A percentile compares a stretch with the other conserved stretches of the same genome.
phyloP scores from a whole-genome alignment of 2,888 invertebrate genomes.

The Pyrgus malvae region DNA sequence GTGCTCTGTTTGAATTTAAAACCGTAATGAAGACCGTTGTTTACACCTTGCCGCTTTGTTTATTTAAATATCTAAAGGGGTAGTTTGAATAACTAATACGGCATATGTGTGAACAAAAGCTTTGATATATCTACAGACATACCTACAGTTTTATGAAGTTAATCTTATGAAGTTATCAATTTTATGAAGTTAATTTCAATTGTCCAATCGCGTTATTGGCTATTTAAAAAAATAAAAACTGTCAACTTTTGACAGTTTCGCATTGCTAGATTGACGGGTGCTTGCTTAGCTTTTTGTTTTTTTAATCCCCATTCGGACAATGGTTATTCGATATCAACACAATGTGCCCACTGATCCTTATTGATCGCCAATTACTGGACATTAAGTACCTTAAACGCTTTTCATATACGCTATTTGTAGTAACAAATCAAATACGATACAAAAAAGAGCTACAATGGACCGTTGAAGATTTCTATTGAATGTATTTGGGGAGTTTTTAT shows the following conservation, averaged over 20 bases:
- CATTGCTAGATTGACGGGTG: slow-evolving; percentile 61
- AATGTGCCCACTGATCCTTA: slow-evolving; percentile 82
- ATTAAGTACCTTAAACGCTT: slow-evolving; percentile 80
- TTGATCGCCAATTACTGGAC: slow-evolving; percentile 82
- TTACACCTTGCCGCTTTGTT: slow-evolving; percentile 59
- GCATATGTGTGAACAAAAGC: not conserved
- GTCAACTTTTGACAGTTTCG: slow-evolving; percentile 62
- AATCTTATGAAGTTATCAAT: not conserved
- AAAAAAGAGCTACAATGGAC: slow-evolving; percentile 64
- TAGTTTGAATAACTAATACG: not conserved
- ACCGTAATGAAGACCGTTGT: slow-evolving; percentile 50
- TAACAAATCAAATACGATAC: slow-evolving; percentile 75
- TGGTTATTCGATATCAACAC: slow-evolving; percentile 68
- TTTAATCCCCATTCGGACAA: slow-evolving; percentile 64
- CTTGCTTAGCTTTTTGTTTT: slow-evolving; percentile 59
- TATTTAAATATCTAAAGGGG: slow-evolving; percentile 20
- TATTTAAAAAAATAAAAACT: slow-evolving; percentile 46
- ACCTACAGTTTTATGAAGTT: no score
- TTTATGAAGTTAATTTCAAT: no score
- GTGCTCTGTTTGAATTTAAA: slow-evolving; percentile 60
- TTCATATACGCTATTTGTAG: slow-evolving; percentile 78
- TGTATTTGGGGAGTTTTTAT: slow-evolving; percentile 59
- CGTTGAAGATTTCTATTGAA: slow-evolving; percentile 69
- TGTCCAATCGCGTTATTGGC: not conserved
- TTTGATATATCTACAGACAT: not conserved